These are phyloP conservation scores for Pithys albifrons DNA, from an alignment of 2,113 vertebrate genomes.

Conservation along the genomic window DNA sequence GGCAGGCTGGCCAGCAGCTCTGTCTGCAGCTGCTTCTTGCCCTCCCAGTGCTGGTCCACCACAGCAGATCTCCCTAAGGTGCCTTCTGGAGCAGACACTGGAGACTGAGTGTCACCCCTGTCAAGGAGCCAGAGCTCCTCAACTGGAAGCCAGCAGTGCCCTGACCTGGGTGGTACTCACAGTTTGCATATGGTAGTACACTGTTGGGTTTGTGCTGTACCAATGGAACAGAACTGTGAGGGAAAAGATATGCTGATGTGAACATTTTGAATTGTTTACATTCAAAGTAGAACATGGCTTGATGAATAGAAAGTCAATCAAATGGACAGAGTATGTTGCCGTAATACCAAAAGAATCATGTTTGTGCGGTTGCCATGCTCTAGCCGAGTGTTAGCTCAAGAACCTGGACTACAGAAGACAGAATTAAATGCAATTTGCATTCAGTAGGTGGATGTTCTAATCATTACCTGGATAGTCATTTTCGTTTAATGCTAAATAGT, in stretches of 20 bases:
- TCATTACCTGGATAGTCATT: neutral
- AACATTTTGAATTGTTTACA: neutral
- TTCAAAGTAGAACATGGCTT: neutral
- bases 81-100: neutral
- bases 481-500: neutral
- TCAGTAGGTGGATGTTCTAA: neutral
- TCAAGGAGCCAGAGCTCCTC: neutral
- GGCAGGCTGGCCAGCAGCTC: neutral
- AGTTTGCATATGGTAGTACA: neutral
- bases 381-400: neutral
- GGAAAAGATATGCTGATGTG: neutral
- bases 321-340: neutral
- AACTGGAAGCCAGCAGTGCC: neutral
- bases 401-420: neutral
- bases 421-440: neutral
- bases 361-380: neutral
- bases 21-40: conserved; percentile 18
- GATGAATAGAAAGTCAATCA: neutral
- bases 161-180: neutral
- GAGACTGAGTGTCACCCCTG: neutral
- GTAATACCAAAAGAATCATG: neutral
- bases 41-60: neutral
- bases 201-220: neutral
- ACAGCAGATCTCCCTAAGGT: neutral
- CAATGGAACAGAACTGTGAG: neutral